Evolutionary conservation across 1,140 invertebrate genomes (phyloP), one percentile per base, ranked within the genome.

Genomic region (Physella acuta): DNA sequence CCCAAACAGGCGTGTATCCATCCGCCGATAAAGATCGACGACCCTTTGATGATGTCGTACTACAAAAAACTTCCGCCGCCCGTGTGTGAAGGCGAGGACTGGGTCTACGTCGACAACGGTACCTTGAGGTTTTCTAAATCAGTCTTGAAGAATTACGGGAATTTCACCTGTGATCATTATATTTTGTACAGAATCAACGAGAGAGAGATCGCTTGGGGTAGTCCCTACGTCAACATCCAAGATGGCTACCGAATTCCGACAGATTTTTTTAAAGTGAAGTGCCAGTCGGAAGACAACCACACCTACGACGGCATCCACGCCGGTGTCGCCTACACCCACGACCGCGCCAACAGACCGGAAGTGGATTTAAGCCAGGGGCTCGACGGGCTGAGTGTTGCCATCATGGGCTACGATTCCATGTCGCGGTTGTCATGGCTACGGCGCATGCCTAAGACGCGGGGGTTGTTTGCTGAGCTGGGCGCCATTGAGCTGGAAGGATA

Each of bases 341-440:
- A 70, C 17, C 34, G 73, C 14, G 16, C 26, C 4, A n/a, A 56
- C 0, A n/a, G 52, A 3, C 31, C 28, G 0, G 26, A 51, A 3
- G 52, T 30, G 17, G 49, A 37, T 1, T 37, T 66, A n/a, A 26
- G n/a, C 11, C 30, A 24, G 26, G 26, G 58, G 36, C 1, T 53
- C 3, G 58, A 28, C 1, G 30, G 39, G 24, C 28, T 69, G 31
- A 62, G 39, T 31, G 58, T 51, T 11, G 60, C 31, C 44, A 56
- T 67, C 8, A 2, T 68, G 24, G 94, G 93, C 0, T 93, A 95
- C 80, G 95, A 98, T 85, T 97, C 94, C 0, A 83, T 96, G 0
- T 95, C 94, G 0, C 87, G 91, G 52, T 92, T 94, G 82, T 91
- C 91, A 1, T 95, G 95, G 78, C 90, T 92, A 30, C 87, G 95